Evolutionary conservation across 1,140 invertebrate species (phyloP).

Genomic region (Phthorimaea operculella): DNA sequence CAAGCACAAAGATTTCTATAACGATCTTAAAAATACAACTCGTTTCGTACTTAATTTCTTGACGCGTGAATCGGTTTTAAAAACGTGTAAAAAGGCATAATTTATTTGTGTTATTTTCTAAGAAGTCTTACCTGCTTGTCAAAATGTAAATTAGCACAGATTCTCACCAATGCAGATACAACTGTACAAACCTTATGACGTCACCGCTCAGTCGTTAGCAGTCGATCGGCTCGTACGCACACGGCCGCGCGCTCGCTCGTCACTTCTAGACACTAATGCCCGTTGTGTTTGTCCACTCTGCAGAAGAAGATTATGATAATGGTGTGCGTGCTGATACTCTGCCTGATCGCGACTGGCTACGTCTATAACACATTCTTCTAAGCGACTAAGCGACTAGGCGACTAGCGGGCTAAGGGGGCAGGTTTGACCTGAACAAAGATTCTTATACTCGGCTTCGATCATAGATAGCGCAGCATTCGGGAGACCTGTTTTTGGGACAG

Average conservation of each 20-base stretch:
- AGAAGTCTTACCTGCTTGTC: too few relatives aligned
- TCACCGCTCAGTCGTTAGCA: too few relatives aligned
- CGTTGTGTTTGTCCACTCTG: slow-evolving; percentile 68
- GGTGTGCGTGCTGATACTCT: slow-evolving; percentile 87
- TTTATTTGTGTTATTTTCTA: too few relatives aligned
- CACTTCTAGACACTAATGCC: slow-evolving; percentile 53
- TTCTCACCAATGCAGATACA: too few relatives aligned
- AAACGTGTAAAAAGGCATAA: too few relatives aligned
- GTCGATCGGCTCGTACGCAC: background rate
- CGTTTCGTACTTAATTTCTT: too few relatives aligned
- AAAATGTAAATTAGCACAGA: too few relatives aligned
- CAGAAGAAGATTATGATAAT: slow-evolving; percentile 99
- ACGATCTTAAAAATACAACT: too few relatives aligned
- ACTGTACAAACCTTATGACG: too few relatives aligned
- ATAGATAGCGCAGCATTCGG: slow-evolving; percentile 47
- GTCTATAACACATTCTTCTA: slow-evolving; percentile 69
- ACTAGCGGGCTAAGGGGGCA: slow-evolving; percentile 35
- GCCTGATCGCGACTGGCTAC: slow-evolving; percentile 78
- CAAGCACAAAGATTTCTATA: too few relatives aligned
- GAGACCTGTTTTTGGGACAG: slow-evolving; percentile 20
- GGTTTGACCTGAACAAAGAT: slow-evolving; percentile 43
- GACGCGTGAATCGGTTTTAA: too few relatives aligned
- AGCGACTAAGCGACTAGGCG: slow-evolving; percentile 36
- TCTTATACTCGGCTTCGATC: slow-evolving; percentile 31
- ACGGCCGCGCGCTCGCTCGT: background rate